Evolutionary conservation across 2,113 vertebrate species (phyloP).

Genomic region (Athene cunicularia): DNA sequence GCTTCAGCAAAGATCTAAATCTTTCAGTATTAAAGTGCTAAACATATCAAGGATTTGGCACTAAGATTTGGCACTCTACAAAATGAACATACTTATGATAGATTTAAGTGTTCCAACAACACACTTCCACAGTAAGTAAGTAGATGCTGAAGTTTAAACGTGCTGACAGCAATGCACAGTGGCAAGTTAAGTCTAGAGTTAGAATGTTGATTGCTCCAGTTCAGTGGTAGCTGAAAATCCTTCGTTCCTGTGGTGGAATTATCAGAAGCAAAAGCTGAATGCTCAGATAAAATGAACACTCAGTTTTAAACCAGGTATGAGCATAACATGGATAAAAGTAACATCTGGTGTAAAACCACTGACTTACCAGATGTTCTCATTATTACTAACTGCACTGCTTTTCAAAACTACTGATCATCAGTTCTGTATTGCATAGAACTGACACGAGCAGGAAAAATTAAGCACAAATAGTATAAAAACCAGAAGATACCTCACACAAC

Average conservation of each 20-base stretch:
- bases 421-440: background rate
- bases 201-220: background rate
- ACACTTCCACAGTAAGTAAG: background rate
- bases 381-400: background rate
- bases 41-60: background rate
- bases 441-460: background rate
- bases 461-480: background rate
- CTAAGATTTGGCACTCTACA: background rate
- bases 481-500: background rate
- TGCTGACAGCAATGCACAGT: background rate
- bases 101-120: background rate
- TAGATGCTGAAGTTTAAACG: background rate
- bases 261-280: background rate
- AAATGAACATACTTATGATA: conserved; percentile 12
- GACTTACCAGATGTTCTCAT: conserved; percentile 9
- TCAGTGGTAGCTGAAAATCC: background rate
- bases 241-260: background rate
- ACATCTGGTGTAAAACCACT: background rate
- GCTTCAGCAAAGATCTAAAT: background rate
- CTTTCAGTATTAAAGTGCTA: background rate
- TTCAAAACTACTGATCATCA: background rate
- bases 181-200: background rate
- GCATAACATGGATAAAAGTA: background rate
- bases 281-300: background rate
- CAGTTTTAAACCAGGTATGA: background rate